Base-by-base conservation (phyloP, 2,888 invertebrate genomes). In the Diarsia rubi region DNA sequence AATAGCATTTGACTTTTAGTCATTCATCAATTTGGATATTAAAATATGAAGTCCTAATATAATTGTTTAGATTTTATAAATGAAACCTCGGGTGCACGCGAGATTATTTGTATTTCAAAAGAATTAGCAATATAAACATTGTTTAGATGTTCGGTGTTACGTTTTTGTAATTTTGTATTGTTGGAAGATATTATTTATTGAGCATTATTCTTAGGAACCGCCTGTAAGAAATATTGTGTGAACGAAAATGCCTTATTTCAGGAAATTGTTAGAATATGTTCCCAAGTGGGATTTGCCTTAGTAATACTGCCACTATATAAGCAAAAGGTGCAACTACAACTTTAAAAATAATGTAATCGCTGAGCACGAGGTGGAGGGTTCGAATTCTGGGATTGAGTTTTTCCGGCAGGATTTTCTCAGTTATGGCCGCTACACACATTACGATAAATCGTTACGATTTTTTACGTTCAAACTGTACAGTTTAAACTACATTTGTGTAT, bases 201-300 rank as follows among this genome's bases (percentile, higher is more conserved):
- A 76, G 67, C 24, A 64, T 75, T 78, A 78, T 77, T 75, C 27
- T 78, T 75, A 77, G 49, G 66, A 81, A 82, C 87, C 85, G 84
- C 88, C 88, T 88, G 69, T 83, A 75, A 27, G 69, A 75, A 66
- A 70, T 75, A 73, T 3, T 63, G 44, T 45, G 24, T 57, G 24
- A 64, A 27, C 8, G 14, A 12, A 14, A n/a, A 11, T 31, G 19
- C 14, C 31, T 68, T 75, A 14, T 62, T 62, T 45, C 8, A n/a
- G 0, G 8, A n/a, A 60, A 62, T 11, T 12, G 16, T 49, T 31
- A 27, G 16, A 54, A 54, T 27, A 8, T 27, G 54, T 24, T 24
- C 2, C 54, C 24, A 2, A 57, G 16, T 16, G 16, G 3, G 57
- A 57, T 19, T 54, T 14, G 12, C 14, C 24, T 2, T 5, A n/a